Conservation (phyloP, 2,113 vertebrate species). For the Gavia stellata region DNA sequence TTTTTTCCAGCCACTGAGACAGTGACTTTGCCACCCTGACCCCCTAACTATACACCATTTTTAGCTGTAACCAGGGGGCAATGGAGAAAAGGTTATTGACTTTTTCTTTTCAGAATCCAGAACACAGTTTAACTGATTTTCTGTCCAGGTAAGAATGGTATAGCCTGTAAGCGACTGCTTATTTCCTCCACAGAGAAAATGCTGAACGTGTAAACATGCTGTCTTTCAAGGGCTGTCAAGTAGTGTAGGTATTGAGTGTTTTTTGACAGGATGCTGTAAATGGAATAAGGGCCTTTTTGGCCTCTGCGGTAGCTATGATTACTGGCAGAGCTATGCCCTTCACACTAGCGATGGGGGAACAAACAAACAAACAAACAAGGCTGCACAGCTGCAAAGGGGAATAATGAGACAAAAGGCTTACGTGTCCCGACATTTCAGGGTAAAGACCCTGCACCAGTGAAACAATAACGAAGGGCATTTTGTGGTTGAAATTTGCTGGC, state of each 20-base stretch:
- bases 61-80: not conserved
- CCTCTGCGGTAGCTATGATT: not conserved
- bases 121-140: not conserved
- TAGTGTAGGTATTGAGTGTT: not conserved
- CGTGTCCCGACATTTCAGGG: not conserved
- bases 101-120: not conserved
- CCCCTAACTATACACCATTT: not conserved
- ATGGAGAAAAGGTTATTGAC: not conserved
- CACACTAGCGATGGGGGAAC: not conserved
- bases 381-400: not conserved
- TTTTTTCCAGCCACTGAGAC: not conserved
- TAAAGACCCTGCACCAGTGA: not conserved
- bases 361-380: not conserved
- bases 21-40: not conserved
- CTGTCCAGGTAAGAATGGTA: not conserved
- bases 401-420: not conserved
- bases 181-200: conserved; percentile 16
- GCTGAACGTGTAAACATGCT: not conserved
- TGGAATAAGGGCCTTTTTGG: not conserved
- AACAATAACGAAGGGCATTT: not conserved
- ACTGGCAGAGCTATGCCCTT: not conserved
- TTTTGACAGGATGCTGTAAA: conserved; percentile 22
- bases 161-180: not conserved
- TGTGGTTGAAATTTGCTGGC: not conserved
- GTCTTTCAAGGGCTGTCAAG: not conserved